Evolutionary conservation across 2,797 vertebrate species (phyloP), one percentile per base, ranked within the genome.

Genomic region (Diglossa cyanea): DNA sequence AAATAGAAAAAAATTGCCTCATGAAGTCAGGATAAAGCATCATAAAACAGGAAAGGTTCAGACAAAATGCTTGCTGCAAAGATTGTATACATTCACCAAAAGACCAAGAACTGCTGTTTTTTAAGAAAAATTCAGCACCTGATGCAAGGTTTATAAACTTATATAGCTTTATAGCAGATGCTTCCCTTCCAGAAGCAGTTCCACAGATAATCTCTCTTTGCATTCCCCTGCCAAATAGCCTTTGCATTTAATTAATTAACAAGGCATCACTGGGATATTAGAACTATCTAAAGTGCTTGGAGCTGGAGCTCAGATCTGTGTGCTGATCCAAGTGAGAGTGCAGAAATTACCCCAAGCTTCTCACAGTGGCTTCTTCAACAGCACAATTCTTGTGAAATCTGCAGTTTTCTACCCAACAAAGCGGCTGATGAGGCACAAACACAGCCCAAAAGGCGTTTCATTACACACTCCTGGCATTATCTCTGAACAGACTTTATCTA

Each of bases 31-130:
- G 9, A 40, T 19, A n/a, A 55, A 81, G 9, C 42, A 33, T 33
- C 11, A 31, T 2, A 58, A 15, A 8, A 51, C 0, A 57, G 15
- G 15, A 74, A 57, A 74, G 3, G 21, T 19, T 26, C 6, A 48
- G 47, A 80, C 8, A 63, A 76, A 77, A 50, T 1, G 2, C 17
- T 18, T 62, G 25, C 17, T 66, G 15, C 19, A 55, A 44, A 58
- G 7, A 48, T 6, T 2, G 7, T 17, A 55, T 1, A 18, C 7
- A 24, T 18, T 78, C 42, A 57, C 21, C 19, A 53, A 40, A 35
- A 76, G 8, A 55, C 2, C 12, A 81, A 31, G 13, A 24, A 63
- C 9, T 74, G 12, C 14, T 50, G 16, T n/a, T 86, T 71, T 21
- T 18, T n/a, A 39, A 47, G 39, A 58, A 67, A 82, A 10, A 71